Conservation (phyloP, 1,140 invertebrate species). For the Ooceraea biroi region DNA sequence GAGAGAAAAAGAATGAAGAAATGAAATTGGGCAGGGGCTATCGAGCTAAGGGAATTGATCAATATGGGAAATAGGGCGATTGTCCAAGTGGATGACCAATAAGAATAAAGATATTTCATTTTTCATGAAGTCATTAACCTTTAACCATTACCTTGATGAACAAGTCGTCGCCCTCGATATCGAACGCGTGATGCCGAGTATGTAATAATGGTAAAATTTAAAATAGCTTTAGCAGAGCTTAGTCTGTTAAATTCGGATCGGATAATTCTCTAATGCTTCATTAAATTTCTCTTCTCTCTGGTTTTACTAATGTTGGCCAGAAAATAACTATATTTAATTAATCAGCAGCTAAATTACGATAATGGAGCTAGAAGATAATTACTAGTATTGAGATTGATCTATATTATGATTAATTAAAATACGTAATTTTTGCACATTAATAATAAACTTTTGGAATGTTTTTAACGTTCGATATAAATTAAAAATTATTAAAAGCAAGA, state of each 20-base stretch:
- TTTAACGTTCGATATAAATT: background rate
- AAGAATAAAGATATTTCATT: constrained; percentile 13
- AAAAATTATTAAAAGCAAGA: background rate
- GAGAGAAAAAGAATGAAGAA: background rate
- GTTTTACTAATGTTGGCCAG: background rate
- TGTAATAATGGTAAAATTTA: constrained; percentile 4
- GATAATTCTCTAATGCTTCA: background rate
- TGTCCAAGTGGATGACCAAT: constrained; percentile 19
- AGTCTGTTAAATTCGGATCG: background rate
- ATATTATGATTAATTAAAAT: background rate
- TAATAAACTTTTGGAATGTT: background rate
- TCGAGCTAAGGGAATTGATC: constrained; percentile 1
- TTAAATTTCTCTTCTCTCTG: background rate
- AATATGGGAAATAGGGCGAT: constrained; percentile 45
- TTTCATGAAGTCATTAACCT: constrained; percentile 23
- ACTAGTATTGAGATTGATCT: background rate
- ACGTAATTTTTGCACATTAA: background rate
- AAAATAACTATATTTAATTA: constrained; percentile 8
- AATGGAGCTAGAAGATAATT: background rate
- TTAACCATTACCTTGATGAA: background rate
- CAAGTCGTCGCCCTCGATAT: background rate
- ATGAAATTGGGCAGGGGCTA: constrained; percentile 28
- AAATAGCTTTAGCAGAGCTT: background rate
- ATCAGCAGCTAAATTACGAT: background rate
- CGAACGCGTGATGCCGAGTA: background rate